Evolutionary conservation across 2,797 vertebrate genomes (phyloP), one percentile per base, ranked within the genome.

Genomic region (Coregonus sp.): DNA sequence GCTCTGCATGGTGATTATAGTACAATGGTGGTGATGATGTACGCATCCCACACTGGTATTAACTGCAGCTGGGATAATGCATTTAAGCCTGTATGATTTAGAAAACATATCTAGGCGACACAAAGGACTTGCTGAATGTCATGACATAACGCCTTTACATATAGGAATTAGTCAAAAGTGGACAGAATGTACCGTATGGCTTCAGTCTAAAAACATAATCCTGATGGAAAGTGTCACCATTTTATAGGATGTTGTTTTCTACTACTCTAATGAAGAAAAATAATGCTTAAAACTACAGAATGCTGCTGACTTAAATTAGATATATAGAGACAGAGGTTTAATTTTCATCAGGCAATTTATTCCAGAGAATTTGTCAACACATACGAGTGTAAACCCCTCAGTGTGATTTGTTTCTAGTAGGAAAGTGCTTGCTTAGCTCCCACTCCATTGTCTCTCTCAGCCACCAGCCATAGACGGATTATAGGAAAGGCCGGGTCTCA

Each of bases 91-190:
- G 35, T 47, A 20, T 70, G 7, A 70, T 51, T 70, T 40, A 51
- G 15, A 67, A 20, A 50, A 11, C 37, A 20, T 20, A 25, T 70
- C 29, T 9, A 50, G 14, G 40, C n/a, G 9, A 50, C n/a, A 50
- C n/a, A 40, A n/a, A 25, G 5, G 12, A 70, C 69, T 70, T 70
- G 7, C 37, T 70, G 69, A 70, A 70, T 70, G 40, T 70, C n/a
- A 50, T 20, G 37, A 20, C 37, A 50, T 70, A 12, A 20, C 0
- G 35, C 25, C 37, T 25, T 70, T 16, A 37, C 40, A 20, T 11
- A 5, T 11, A 67, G 0, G 25, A 67, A 35, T 67, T 15, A 47
- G 40, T 47, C 40, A 47, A 47, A 47, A 47, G 18, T 47, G 15
- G 40, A 16, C 18, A 50, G 69, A 20, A 47, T 47, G 40, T 12